Conservation (phyloP, 1,140 invertebrate species). For the Drosophila pachea region DNA sequence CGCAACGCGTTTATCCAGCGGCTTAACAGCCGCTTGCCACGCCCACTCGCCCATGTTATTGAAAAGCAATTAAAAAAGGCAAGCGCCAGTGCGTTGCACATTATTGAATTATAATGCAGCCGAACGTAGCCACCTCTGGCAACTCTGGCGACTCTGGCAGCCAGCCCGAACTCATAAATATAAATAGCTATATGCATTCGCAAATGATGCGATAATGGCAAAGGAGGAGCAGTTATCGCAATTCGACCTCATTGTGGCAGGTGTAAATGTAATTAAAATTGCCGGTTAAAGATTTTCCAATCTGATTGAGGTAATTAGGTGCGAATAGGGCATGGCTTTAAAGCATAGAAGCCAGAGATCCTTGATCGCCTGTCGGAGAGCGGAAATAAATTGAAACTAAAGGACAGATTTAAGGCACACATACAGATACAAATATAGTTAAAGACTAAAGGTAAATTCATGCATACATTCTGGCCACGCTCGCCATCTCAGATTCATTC, state of each 20-base stretch:
- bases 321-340: neutral
- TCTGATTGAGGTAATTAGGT: neutral
- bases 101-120: slow-evolving; percentile 76
- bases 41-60: slow-evolving; percentile 46
- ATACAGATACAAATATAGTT: no score
- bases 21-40: slow-evolving; percentile 56
- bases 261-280: slow-evolving; percentile 41
- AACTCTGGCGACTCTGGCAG: neutral
- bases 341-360: neutral
- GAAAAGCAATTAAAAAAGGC: slow-evolving; percentile 78
- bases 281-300: slow-evolving; percentile 10
- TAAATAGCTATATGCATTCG: slow-evolving; percentile 65
- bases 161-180: slow-evolving; percentile 61
- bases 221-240: neutral
- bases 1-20: slow-evolving; percentile 62
- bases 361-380: no score
- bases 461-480: neutral
- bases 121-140: neutral
- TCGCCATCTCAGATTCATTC: neutral
- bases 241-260: slow-evolving; percentile 23
- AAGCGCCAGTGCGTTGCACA: slow-evolving; percentile 53
- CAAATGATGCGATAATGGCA: slow-evolving; percentile 7
- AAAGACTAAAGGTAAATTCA: neutral
- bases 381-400: neutral
- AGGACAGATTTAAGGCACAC: no score